Evolutionary conservation across 1,140 invertebrate genomes (phyloP).

Genomic region (Anthonomus grandis): DNA sequence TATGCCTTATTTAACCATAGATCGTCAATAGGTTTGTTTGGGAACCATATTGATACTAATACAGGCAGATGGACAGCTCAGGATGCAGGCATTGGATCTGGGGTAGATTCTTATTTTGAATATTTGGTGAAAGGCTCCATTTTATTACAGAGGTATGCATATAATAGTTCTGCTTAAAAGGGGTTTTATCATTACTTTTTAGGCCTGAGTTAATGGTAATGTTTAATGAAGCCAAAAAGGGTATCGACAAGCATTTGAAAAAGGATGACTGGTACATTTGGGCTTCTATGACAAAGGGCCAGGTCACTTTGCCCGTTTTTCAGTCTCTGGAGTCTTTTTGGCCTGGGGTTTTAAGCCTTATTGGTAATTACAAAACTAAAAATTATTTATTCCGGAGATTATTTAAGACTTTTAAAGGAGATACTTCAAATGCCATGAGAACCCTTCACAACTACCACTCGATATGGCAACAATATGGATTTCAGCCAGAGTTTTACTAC

Average conservation of each 20-base stretch:
- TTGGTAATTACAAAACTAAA: conserved; percentile 56
- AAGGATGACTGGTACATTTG: conserved; percentile 95
- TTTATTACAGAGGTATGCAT: conserved; percentile 15
- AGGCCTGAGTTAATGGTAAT: conserved; percentile 87
- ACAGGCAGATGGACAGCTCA: conserved; percentile 96
- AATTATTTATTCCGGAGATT: background rate
- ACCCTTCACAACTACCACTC: conserved; percentile 94
- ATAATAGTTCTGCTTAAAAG: background rate
- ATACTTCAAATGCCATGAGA: conserved; percentile 87
- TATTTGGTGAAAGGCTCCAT: conserved; percentile 76
- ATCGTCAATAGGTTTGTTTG: conserved; percentile 87
- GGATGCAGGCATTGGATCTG: conserved; percentile 87
- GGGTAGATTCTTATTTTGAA: conserved; percentile 98
- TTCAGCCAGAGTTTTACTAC: conserved; percentile 97
- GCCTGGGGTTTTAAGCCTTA: conserved; percentile 92
- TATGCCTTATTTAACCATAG: conserved; percentile 81
- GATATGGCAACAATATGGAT: conserved; percentile 95
- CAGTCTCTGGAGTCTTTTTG: conserved; percentile 98
- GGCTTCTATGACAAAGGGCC: conserved; percentile 94
- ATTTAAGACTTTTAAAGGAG: conserved; percentile 57
- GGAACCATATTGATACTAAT: conserved; percentile 95
- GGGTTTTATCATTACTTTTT: too few species aligned
- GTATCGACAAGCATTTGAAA: conserved; percentile 87
- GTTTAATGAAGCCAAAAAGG: conserved; percentile 77
- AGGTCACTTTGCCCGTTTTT: conserved; percentile 94